phyloP scores from a whole-genome alignment of 1,140 invertebrate species.

The Cherax quadricarinatus region DNA sequence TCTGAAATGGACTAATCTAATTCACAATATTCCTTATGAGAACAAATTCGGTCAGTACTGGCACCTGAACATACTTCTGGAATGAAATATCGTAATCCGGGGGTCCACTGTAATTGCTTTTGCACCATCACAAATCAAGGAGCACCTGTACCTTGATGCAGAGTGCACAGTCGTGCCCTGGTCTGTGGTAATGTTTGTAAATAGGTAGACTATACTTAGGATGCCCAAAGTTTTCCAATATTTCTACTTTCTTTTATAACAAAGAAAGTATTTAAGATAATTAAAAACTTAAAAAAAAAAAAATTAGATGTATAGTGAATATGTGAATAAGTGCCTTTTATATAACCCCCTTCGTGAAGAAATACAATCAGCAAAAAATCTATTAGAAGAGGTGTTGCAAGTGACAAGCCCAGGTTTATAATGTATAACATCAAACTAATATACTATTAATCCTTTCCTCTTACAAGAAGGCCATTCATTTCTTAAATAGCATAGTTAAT shows the following conservation, averaged over 20 bases:
- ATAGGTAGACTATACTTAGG: not conserved
- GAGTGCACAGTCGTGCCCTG: too few species aligned
- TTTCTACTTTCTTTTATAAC: conserved; percentile 31
- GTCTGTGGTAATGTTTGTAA: too few species aligned
- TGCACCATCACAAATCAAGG: too few species aligned
- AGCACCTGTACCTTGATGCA: too few species aligned
- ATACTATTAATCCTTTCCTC: conserved; percentile 3
- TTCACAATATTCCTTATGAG: too few species aligned
- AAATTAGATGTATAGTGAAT: not conserved
- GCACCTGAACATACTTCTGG: too few species aligned
- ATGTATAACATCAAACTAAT: not conserved
- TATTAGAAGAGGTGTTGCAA: not conserved
- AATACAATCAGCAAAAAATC: conserved; percentile 1
- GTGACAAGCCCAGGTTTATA: not conserved
- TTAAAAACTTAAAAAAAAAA: not conserved
- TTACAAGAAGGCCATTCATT: conserved; percentile 39
- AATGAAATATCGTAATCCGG: too few species aligned
- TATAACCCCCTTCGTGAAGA: not conserved
- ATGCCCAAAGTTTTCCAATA: not conserved
- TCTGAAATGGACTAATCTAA: too few species aligned
- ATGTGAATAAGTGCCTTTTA: not conserved
- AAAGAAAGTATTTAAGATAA: conserved; percentile 7
- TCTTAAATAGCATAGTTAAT: conserved; percentile 50
- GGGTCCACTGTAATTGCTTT: too few species aligned
- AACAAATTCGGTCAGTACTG: too few species aligned